These are phyloP conservation scores for Acrocephalus arundinaceus DNA, from an alignment of 2,113 vertebrate species.

Conservation along the genomic window DNA sequence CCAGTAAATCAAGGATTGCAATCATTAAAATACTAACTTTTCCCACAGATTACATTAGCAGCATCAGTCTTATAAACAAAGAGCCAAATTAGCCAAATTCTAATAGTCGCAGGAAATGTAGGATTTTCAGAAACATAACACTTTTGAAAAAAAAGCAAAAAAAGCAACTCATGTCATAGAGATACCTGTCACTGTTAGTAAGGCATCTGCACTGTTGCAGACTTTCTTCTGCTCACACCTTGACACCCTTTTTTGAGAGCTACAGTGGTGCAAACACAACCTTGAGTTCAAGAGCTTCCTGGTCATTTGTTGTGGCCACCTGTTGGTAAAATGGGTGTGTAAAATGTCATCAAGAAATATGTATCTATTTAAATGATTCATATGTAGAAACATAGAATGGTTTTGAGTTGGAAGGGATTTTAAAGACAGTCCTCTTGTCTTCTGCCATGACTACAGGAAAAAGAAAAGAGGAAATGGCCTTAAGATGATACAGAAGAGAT, in stretches of 20 bases:
- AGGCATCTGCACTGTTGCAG: neutral
- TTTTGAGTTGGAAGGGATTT: neutral
- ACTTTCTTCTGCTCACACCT: neutral
- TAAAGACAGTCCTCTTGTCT: neutral
- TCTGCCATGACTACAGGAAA: neutral
- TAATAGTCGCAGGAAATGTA: neutral
- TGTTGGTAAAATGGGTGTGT: neutral
- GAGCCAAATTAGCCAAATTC: neutral
- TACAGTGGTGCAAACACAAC: neutral
- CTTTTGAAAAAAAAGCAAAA: neutral
- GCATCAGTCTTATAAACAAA: neutral
- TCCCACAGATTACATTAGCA: neutral
- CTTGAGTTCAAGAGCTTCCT: neutral
- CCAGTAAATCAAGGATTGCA: neutral
- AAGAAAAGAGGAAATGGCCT: neutral
- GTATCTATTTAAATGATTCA: neutral
- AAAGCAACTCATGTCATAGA: neutral
- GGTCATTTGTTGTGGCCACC: neutral
- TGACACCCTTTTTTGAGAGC: neutral
- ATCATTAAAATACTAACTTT: neutral
- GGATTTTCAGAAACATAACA: neutral
- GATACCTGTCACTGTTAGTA: neutral
- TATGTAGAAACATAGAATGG: neutral
- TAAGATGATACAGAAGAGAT: neutral
- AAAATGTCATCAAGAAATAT: neutral